A percentile compares a stretch with the other conserved stretches of the same genome.
Evolutionary conservation across 2,113 vertebrate genomes (phyloP).

Genomic region (Dipodomys spectabilis): DNA sequence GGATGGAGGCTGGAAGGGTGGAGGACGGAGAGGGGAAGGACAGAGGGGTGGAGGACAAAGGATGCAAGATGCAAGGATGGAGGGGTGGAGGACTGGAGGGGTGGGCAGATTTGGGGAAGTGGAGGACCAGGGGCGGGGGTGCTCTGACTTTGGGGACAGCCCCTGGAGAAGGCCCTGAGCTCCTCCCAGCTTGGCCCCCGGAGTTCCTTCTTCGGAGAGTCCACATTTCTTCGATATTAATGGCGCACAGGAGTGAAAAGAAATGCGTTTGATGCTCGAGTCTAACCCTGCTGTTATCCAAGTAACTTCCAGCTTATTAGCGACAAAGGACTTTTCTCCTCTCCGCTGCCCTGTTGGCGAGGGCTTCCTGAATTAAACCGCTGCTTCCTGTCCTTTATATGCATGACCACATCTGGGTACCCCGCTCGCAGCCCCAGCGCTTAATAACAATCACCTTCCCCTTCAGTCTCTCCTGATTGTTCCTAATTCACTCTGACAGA

Average conservation of each 20-base stretch:
- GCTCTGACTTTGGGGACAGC: too few relatives aligned
- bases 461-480: slow-evolving; percentile 99
- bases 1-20: too few relatives aligned
- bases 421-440: slow-evolving; percentile 97
- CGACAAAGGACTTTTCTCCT: slow-evolving; percentile 95
- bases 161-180: too few relatives aligned
- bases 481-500: slow-evolving; percentile 99
- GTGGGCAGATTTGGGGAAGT: too few relatives aligned
- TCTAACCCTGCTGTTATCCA: slow-evolving; percentile 96
- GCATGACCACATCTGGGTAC: slow-evolving; percentile 99
- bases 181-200: slow-evolving; percentile 49
- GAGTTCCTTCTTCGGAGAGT: slow-evolving; percentile 79
- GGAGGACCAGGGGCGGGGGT: too few relatives aligned
- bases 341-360: slow-evolving; percentile 94
- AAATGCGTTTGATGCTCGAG: slow-evolving; percentile 91
- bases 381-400: slow-evolving; percentile 99
- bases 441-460: slow-evolving; percentile 99
- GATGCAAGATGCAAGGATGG: too few relatives aligned
- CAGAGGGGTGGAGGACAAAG: too few relatives aligned
- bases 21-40: too few relatives aligned
- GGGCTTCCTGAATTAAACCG: slow-evolving; percentile 99
- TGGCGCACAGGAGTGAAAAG: slow-evolving; percentile 89
- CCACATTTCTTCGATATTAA: slow-evolving; percentile 90
- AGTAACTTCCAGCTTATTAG: slow-evolving; percentile 99
- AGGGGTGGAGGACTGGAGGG: too few relatives aligned